Percentiles rank a stretch among this genome's conserved stretches.
Conservation (phyloP, 2,888 invertebrate species). For the Melieria crassipennis region DNA sequence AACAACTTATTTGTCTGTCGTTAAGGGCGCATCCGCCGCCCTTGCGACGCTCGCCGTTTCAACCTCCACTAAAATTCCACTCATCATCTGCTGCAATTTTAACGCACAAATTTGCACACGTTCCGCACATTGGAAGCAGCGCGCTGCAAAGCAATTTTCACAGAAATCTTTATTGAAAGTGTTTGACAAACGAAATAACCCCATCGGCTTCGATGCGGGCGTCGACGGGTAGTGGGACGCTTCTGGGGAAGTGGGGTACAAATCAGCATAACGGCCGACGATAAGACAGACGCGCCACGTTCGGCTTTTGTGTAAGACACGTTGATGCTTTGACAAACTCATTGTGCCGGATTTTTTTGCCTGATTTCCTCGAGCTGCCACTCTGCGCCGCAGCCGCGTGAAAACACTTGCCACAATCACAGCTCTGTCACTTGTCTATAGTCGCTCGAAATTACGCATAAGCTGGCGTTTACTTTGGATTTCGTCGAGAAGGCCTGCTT, state of each 20-base stretch:
- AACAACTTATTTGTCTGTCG: no score
- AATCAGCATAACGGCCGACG: background rate
- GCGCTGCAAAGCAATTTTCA: constrained; percentile 29
- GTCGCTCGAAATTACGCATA: no score
- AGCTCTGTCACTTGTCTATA: no score
- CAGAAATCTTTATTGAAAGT: constrained; percentile 33
- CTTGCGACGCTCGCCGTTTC: no score
- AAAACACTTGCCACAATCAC: no score
- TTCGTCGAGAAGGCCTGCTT: no score
- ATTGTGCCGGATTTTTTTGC: constrained; percentile 26
- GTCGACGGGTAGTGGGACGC: background rate
- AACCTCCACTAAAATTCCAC: no score
- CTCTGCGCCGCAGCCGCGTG: background rate
- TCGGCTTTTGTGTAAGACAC: constrained; percentile 11
- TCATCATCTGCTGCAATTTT: no score
- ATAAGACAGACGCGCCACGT: background rate
- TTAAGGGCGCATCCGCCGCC: no score
- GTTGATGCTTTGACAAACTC: constrained; percentile 30
- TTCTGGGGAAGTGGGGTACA: no score
- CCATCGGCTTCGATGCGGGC: background rate
- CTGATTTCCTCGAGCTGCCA: constrained; percentile 10
- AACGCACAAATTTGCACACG: constrained; percentile 21
- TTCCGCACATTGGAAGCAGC: constrained; percentile 14
- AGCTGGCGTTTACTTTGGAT: no score
- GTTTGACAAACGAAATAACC: constrained; percentile 34